Evolutionary conservation across 2,113 vertebrate species (phyloP), one percentile per base, ranked within the genome.

Genomic region (Dromaius novaehollandiae): DNA sequence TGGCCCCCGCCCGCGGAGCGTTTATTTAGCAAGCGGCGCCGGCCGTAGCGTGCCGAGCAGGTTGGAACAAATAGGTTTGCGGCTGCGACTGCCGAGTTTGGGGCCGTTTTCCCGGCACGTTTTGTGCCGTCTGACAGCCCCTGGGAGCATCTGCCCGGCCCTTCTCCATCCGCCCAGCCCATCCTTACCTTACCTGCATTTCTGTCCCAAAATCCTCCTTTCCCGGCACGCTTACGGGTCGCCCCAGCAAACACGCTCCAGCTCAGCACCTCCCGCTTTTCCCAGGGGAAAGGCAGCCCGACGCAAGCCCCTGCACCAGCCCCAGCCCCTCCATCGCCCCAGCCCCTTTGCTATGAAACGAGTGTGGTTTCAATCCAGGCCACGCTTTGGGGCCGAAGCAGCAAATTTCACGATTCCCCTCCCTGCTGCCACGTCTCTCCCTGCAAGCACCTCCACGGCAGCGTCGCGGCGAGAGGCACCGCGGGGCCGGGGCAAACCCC

Each of bases 271-370:
- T 18, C 42, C 25, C 30, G 7, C 24, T 32, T 20, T 20, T 8
- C 50, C 48, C 8, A 20, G 8, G 24, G 50, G 22, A 20, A 32
- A 13, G 15, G 8, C 13, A 58, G 58, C 50, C 42, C 65, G 1
- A 42, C 42, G 42, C 42, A 11, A 14, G 71, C 19, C 20, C 42
- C 42, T 10, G 71, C 19, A 14, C 28, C 19, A 9, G 26, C 38
- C 18, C 28, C 19, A 56, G 36, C 24, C 36, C n/a, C 20, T 42
- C 64, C 34, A 2, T 2, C 48, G 46, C 20, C 28, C 30, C 63
- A 38, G 46, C 53, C 30, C 63, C 34, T 8, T 2, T 4, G 1
- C 24, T 51, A 5, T 3, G 2, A 26, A 38, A 4, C 4, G 20
- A 13, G 9, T 16, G 42, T 1, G 0, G 16, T 63, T n/a, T 77